Conservation (phyloP, 2,113 vertebrate species). For the Phodopus roborovskii region DNA sequence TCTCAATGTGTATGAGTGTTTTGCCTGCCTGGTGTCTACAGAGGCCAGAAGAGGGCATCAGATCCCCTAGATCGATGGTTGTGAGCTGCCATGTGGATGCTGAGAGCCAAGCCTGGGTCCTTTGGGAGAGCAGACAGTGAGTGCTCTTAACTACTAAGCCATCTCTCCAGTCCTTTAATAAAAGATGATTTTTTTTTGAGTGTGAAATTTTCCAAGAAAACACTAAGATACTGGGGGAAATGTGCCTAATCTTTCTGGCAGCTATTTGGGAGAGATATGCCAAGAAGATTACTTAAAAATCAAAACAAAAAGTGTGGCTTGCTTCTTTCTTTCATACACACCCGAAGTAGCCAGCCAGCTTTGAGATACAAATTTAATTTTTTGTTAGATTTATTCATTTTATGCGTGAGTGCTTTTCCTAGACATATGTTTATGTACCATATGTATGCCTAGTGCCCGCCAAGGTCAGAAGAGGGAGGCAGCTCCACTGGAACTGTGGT, state of each 20-base stretch:
- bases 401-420: too few relatives aligned
- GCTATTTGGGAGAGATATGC: background rate
- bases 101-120: too few relatives aligned
- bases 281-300: background rate
- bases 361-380: background rate
- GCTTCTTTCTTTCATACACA: background rate
- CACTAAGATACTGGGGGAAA: background rate
- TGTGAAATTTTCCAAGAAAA: slow-evolving; percentile 32
- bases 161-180: background rate
- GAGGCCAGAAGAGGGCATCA: background rate
- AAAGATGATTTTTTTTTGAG: slow-evolving; percentile 1
- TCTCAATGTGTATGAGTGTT: background rate
- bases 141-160: background rate
- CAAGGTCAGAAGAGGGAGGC: background rate
- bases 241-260: slow-evolving; percentile 22
- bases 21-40: background rate
- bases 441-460: background rate
- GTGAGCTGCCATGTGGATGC: too few relatives aligned
- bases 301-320: background rate
- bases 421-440: too few relatives aligned
- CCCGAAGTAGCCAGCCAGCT: background rate
- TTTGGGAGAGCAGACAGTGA: too few relatives aligned
- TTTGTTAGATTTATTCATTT: too few relatives aligned
- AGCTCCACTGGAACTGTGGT: background rate
- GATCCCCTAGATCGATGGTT: background rate